phyloP scores from a whole-genome alignment of 1,140 invertebrate species.

The Neotoxoptera formosana region DNA sequence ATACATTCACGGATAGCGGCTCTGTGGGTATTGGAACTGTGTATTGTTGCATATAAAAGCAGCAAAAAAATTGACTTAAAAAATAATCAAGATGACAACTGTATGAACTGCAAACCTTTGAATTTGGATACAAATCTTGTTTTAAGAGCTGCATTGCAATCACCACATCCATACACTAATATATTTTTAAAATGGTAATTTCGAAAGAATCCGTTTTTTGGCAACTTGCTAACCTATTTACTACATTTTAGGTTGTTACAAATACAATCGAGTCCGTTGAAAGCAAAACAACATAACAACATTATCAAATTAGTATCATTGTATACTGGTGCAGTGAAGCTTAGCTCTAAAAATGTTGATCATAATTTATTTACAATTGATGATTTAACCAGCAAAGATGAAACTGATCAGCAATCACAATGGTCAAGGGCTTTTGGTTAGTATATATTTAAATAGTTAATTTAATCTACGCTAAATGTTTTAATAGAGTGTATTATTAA shows the following conservation, averaged over 20 bases:
- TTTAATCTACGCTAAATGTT: not conserved
- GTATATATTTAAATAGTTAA: not conserved
- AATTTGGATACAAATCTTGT: conserved; percentile 38
- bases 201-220: not conserved
- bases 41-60: conserved; percentile 20
- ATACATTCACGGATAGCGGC: conserved; percentile 30
- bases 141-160: conserved; percentile 29
- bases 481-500: not conserved
- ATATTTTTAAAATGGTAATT: conserved; percentile 55
- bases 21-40: conserved; percentile 40
- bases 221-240: not conserved
- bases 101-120: not conserved
- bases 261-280: conserved; percentile 24
- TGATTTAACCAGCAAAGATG: not conserved
- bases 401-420: not conserved
- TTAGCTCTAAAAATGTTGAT: not conserved
- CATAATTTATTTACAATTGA: not conserved
- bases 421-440: conserved; percentile 31
- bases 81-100: conserved; percentile 16
- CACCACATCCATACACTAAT: conserved; percentile 12
- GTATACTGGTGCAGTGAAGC: conserved; percentile 9
- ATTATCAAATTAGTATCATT: conserved; percentile 9
- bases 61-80: not conserved
- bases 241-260: conserved; percentile 12
- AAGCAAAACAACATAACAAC: not conserved